These are phyloP conservation scores for Leptinotarsa tumamoca DNA, from an alignment of 2,888 invertebrate genomes.

Conservation along the genomic window DNA sequence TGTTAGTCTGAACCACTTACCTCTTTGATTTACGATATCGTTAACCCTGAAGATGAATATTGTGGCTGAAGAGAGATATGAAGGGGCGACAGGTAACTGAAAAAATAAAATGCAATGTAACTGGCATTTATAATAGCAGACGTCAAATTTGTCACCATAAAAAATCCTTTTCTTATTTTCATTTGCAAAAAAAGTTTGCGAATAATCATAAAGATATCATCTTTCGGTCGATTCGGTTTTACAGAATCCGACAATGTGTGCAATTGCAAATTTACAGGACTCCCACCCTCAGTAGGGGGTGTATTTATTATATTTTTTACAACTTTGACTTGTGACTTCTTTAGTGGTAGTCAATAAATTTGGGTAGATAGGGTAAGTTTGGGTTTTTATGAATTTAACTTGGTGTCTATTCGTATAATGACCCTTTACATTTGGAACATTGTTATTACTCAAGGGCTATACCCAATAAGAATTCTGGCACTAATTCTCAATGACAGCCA, in stretches of 20 bases:
- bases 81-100: slow-evolving; percentile 48
- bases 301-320: background rate
- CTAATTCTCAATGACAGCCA: too few relatives aligned
- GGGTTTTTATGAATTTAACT: too few relatives aligned
- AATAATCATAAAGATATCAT: slow-evolving; percentile 20
- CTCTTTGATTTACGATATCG: slow-evolving; percentile 43
- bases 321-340: slow-evolving; percentile 5
- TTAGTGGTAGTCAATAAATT: background rate
- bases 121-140: slow-evolving; percentile 45
- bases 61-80: slow-evolving; percentile 47
- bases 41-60: slow-evolving; percentile 38
- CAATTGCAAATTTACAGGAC: background rate
- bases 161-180: slow-evolving; percentile 39
- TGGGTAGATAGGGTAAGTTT: too few relatives aligned
- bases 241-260: background rate
- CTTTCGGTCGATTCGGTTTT: background rate
- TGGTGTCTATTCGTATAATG: too few relatives aligned
- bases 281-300: background rate
- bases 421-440: too few relatives aligned
- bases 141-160: slow-evolving; percentile 33
- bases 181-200: slow-evolving; percentile 30
- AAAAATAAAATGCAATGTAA: slow-evolving; percentile 44
- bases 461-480: too few relatives aligned
- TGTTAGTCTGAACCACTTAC: slow-evolving; percentile 25
- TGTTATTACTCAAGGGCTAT: too few relatives aligned